Percentiles rank a stretch among this genome's conserved stretches.
Conservation (phyloP, 2,797 vertebrate genomes). For the Darevskia nairensis region DNA sequence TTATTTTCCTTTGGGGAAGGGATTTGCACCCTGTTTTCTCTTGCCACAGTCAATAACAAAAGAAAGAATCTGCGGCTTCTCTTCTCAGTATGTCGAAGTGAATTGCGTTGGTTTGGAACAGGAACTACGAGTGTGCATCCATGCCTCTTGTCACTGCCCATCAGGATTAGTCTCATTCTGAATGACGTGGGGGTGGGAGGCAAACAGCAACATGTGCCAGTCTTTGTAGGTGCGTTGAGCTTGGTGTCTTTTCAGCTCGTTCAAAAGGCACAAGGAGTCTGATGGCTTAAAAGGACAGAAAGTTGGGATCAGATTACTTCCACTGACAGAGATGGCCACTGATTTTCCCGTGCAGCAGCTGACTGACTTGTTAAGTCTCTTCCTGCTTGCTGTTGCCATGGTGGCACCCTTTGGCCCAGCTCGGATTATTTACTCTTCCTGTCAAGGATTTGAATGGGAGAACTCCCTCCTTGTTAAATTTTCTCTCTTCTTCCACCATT, state of each 20-base stretch:
- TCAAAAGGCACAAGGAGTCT: conserved; percentile 21
- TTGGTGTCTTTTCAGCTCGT: neutral
- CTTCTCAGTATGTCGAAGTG: conserved; percentile 51
- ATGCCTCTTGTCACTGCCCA: conserved; percentile 40
- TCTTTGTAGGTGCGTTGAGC: neutral
- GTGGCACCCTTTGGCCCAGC: conserved; percentile 22
- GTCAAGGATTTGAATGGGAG: conserved; percentile 21
- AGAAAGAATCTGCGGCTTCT: neutral
- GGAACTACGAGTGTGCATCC: conserved; percentile 12
- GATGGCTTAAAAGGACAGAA: conserved; percentile 30
- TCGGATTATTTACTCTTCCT: conserved; percentile 48
- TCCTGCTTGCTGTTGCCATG: conserved; percentile 48
- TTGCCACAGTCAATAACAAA: neutral
- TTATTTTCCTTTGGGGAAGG: neutral
- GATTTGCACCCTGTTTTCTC: neutral
- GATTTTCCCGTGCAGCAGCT: conserved; percentile 55
- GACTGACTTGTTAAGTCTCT: conserved; percentile 48
- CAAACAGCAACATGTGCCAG: neutral
- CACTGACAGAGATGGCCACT: conserved; percentile 29
- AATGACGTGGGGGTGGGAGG: neutral
- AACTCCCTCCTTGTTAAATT: neutral
- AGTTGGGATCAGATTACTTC: conserved; percentile 33
- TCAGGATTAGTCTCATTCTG: conserved; percentile 21
- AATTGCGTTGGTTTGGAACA: conserved; percentile 50
- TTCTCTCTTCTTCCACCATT: neutral